These are phyloP conservation scores for Cyphomyrus discorhynchus DNA, from an alignment of 2,113 vertebrate genomes.

Conservation along the genomic window DNA sequence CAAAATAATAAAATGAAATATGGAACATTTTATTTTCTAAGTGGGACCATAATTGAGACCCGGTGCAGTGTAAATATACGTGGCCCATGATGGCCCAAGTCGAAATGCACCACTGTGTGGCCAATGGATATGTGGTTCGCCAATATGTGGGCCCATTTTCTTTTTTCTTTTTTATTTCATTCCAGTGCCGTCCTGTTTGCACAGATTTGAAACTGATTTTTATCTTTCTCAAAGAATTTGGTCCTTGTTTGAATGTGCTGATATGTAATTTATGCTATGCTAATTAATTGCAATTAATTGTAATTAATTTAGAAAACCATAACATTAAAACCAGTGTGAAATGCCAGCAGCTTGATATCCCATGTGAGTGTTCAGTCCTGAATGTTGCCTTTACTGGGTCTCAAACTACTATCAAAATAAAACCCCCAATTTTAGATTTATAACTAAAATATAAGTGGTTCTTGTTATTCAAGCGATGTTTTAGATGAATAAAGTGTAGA, in stretches of 20 bases:
- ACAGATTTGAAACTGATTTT: neutral
- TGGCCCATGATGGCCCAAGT: too few relatives aligned
- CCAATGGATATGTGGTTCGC: too few relatives aligned
- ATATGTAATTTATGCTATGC: neutral
- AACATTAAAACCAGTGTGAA: neutral
- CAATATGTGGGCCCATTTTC: neutral
- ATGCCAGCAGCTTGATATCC: neutral
- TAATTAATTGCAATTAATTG: neutral
- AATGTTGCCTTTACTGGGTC: neutral
- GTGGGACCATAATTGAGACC: too few relatives aligned
- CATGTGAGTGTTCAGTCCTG: neutral
- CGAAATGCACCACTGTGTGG: too few relatives aligned
- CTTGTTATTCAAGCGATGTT: neutral
- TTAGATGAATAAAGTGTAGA: neutral
- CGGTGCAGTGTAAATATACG: too few relatives aligned
- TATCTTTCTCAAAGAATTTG: neutral
- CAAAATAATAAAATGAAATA: too few relatives aligned
- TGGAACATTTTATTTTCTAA: too few relatives aligned
- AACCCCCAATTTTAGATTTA: neutral
- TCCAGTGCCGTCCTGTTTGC: neutral
- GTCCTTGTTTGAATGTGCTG: neutral
- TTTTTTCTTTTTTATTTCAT: too few relatives aligned
- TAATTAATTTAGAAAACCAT: neutral
- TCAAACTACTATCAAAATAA: neutral
- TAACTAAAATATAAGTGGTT: neutral